These are phyloP conservation scores for Laothoe populi DNA, from an alignment of 2,888 invertebrate genomes.

Conservation along the genomic window DNA sequence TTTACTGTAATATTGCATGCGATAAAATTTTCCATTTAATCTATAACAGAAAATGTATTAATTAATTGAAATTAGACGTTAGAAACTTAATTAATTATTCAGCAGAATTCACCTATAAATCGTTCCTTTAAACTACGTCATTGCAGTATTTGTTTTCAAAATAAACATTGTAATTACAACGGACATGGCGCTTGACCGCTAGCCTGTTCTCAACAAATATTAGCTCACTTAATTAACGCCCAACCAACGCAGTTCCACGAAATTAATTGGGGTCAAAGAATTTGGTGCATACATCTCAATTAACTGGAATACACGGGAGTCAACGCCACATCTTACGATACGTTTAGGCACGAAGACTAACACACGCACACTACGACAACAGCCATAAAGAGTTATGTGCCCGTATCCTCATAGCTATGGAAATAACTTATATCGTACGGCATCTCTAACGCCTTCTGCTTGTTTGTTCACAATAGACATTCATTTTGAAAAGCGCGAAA, in stretches of 20 bases:
- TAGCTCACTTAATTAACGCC: slow-evolving; percentile 74
- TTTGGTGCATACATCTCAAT: slow-evolving; percentile 81
- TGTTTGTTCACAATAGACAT: slow-evolving; percentile 71
- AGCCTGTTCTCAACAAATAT: slow-evolving; percentile 68
- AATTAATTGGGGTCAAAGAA: slow-evolving; percentile 82
- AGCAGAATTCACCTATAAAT: too few species aligned
- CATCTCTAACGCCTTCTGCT: slow-evolving; percentile 58
- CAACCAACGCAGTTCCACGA: slow-evolving; percentile 76
- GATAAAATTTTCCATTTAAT: background rate
- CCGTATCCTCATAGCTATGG: slow-evolving; percentile 36
- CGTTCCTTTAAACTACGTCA: background rate
- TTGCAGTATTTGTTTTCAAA: slow-evolving; percentile 24
- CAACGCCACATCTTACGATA: slow-evolving; percentile 48
- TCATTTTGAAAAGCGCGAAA: slow-evolving; percentile 77
- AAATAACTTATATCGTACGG: slow-evolving; percentile 52
- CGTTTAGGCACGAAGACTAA: slow-evolving; percentile 8
- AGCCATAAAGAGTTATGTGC: slow-evolving; percentile 32
- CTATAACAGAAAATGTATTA: background rate
- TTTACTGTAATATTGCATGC: background rate
- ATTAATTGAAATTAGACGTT: background rate
- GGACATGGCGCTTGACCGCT: slow-evolving; percentile 46
- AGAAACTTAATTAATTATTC: background rate
- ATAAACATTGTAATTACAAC: slow-evolving; percentile 26
- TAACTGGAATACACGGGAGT: slow-evolving; percentile 62
- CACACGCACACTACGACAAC: slow-evolving; percentile 6